A percentile compares a stretch with the other conserved stretches of the same genome.
Conservation (phyloP, 2,888 invertebrate genomes). For the Drosophila yooni region DNA sequence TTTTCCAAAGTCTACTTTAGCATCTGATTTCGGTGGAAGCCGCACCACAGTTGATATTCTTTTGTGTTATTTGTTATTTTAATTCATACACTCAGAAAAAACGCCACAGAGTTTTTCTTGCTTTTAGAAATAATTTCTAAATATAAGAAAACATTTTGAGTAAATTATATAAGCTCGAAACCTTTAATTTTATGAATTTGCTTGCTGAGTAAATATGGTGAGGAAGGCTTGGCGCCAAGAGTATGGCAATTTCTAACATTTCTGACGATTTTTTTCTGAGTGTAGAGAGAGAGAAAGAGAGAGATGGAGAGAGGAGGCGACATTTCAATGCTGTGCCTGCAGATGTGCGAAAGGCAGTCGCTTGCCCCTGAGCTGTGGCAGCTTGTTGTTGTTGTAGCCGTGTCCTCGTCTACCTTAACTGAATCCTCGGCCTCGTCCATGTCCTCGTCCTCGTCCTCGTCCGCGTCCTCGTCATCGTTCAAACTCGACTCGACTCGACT, state of each 20-base stretch:
- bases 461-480: slow-evolving; percentile 14
- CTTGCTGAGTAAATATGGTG: no score
- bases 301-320: slow-evolving; percentile 17
- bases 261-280: not conserved
- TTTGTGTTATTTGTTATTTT: not conserved
- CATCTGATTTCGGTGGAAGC: slow-evolving; percentile 13
- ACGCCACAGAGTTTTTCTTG: no score
- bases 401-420: not conserved
- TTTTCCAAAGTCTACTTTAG: slow-evolving; percentile 63
- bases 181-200: no score
- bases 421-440: not conserved
- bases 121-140: not conserved
- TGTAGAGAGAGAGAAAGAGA: not conserved
- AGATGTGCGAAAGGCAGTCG: slow-evolving; percentile 11
- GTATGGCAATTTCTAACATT: no score
- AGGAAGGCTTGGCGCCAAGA: no score
- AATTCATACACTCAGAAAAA: not conserved
- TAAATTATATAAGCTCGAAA: not conserved
- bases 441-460: slow-evolving; percentile 23
- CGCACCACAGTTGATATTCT: slow-evolving; percentile 32
- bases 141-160: not conserved
- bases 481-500: slow-evolving; percentile 34
- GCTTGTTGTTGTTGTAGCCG: not conserved
- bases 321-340: slow-evolving; percentile 56
- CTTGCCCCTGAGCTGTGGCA: slow-evolving; percentile 9